Conservation (phyloP, 2,888 invertebrate genomes). For the Drosophila testacea region DNA sequence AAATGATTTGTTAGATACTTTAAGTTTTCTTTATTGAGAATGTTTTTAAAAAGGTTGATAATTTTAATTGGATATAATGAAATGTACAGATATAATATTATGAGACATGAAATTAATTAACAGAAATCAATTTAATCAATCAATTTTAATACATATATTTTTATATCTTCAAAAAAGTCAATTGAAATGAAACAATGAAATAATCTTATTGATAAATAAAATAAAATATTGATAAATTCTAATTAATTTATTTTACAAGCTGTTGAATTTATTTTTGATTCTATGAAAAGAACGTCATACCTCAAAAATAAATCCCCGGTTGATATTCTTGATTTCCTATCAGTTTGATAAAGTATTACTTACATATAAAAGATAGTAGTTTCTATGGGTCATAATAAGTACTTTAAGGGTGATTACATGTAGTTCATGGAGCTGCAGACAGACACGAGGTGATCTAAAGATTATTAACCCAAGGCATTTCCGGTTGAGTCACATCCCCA, state of each 20-base stretch:
- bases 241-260: slow-evolving; percentile 3
- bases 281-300: neutral
- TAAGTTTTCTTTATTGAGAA: no score
- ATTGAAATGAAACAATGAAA: no score
- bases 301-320: neutral
- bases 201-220: neutral
- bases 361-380: neutral
- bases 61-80: neutral
- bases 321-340: slow-evolving; percentile 12
- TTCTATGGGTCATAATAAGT: slow-evolving; percentile 1
- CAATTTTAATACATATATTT: no score
- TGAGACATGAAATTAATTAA: neutral
- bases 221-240: neutral
- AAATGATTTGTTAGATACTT: no score
- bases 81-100: neutral
- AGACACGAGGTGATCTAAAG: slow-evolving; percentile 1
- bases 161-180: no score
- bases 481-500: slow-evolving; percentile 26
- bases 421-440: slow-evolving; percentile 9
- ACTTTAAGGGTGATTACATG: neutral
- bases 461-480: slow-evolving; percentile 32
- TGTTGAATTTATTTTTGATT: neutral
- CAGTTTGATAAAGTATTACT: slow-evolving; percentile 15
- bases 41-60: no score
- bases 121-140: no score